Percentiles rank a stretch among this genome's conserved stretches.
Conservation (phyloP, 2,888 invertebrate genomes). For the Artemia sinica region DNA sequence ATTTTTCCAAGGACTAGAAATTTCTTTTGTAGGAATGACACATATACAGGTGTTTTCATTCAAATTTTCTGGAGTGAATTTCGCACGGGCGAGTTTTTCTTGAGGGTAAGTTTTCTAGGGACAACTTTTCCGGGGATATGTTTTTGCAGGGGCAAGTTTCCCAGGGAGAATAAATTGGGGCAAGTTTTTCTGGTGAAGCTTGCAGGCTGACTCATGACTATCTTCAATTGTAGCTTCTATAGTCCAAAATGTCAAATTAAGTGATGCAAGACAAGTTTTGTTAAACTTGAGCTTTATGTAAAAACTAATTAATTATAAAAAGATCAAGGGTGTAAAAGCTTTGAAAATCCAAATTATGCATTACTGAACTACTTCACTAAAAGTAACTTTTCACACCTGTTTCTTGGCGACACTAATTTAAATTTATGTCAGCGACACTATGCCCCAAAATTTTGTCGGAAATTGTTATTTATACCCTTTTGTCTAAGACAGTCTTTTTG, state of each 20-base stretch:
- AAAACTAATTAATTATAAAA: conserved; percentile 8
- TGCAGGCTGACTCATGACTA: background rate
- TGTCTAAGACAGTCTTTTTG: background rate
- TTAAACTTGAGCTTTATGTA: background rate
- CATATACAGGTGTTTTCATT: no score
- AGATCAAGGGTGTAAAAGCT: background rate
- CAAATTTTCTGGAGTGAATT: no score
- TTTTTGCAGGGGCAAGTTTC: no score
- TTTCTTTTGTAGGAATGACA: no score
- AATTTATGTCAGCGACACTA: conserved; percentile 9
- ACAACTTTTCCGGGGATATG: no score
- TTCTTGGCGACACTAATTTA: conserved; percentile 1
- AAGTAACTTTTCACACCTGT: background rate
- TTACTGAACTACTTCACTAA: no score
- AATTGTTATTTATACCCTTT: conserved; percentile 11
- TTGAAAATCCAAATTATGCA: no score
- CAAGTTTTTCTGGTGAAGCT: no score
- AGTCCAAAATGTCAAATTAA: background rate
- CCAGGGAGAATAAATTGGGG: no score
- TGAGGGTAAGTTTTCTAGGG: no score
- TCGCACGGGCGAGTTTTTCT: no score
- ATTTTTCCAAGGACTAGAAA: no score
- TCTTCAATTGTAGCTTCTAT: background rate
- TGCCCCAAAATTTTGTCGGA: conserved; percentile 7
- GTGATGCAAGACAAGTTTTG: background rate